Evolutionary conservation across 1,140 invertebrate species (phyloP), one percentile per base, ranked within the genome.

Genomic region (Cyclina sinensis): DNA sequence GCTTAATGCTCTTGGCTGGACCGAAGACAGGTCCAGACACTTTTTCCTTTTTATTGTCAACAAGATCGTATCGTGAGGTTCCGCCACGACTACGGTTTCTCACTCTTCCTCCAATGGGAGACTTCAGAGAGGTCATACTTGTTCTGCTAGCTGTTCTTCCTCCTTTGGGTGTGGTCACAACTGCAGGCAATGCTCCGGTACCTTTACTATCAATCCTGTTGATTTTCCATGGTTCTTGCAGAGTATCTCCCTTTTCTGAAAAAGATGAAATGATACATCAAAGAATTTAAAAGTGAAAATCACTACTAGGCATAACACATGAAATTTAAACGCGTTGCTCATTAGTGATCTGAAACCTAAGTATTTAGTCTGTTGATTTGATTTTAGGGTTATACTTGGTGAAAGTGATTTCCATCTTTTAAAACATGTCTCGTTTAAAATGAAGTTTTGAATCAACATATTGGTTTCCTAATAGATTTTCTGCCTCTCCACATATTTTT

Each of bases 11-110:
- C 35, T 48, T 73, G 16, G 14, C 37, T 7, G 54, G 65, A 30
- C 84, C 84, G 32, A 86, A 86, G 11, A 78, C 39, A 14, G 70
- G 27, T 3, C 84, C 84, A 11, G n/a, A 30, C 0, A 74, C 73
- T 16, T 76, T 85, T 16, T 48, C 27, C 11, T 51, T 74, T n/a
- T n/a, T n/a, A n/a, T n/a, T n/a, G 35, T 74, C 48, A 24, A 51
- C 30, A 21, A 65, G 48, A 30, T 68, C 57, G 43, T 83, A 37
- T 9, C 39, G 18, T 5, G 70, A 74, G 1, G 51, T 4, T 27
- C n/a, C 57, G 18, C n/a, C 57, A 24, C 57, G 57, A 14, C 24
- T 62, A 27, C 57, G 57, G 27, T 5, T n/a, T 9, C 7, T 62
- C 27, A 27, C 24, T 62, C 14, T 24, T 27, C n/a, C n/a, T 9